A percentile compares a stretch with the other conserved stretches of the same genome.
These are phyloP conservation scores for Bufo gargarizans DNA, from an alignment of 2,113 vertebrate species.

Conservation along the genomic window DNA sequence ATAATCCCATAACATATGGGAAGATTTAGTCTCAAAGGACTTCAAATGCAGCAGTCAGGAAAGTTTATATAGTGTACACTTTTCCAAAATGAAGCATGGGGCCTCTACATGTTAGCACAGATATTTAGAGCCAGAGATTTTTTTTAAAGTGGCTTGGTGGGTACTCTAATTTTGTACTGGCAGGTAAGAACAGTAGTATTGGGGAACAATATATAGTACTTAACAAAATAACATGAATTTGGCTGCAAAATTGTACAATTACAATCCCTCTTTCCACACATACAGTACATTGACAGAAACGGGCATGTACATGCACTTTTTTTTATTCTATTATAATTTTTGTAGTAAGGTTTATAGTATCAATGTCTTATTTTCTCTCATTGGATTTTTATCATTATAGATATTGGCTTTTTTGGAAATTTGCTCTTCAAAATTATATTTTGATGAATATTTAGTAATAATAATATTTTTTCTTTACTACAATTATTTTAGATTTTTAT, in stretches of 20 bases:
- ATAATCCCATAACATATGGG: constrained; percentile 44
- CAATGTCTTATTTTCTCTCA: not conserved
- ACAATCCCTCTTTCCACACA: too few relatives aligned
- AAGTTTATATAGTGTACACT: constrained; percentile 24
- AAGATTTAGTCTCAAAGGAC: constrained; percentile 43
- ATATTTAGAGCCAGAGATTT: not conserved
- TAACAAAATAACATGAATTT: not conserved
- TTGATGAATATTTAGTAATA: not conserved
- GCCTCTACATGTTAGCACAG: not conserved
- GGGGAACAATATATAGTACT: not conserved
- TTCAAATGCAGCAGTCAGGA: constrained; percentile 29
- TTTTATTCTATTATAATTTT: too few relatives aligned
- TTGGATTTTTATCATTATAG: not conserved
- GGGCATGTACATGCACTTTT: not conserved
- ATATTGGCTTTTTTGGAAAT: not conserved
- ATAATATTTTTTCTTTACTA: not conserved
- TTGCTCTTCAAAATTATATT: not conserved
- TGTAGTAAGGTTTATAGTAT: too few relatives aligned
- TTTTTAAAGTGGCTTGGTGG: not conserved
- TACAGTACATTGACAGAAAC: not conserved
- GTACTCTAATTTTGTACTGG: not conserved
- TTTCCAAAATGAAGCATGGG: constrained; percentile 23
- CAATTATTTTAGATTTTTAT: not conserved
- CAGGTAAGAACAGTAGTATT: not conserved
- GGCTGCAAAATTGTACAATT: not conserved